Evolutionary conservation across 2,888 invertebrate genomes (phyloP), one percentile per base, ranked within the genome.

Genomic region (Machimus rusticus): DNA sequence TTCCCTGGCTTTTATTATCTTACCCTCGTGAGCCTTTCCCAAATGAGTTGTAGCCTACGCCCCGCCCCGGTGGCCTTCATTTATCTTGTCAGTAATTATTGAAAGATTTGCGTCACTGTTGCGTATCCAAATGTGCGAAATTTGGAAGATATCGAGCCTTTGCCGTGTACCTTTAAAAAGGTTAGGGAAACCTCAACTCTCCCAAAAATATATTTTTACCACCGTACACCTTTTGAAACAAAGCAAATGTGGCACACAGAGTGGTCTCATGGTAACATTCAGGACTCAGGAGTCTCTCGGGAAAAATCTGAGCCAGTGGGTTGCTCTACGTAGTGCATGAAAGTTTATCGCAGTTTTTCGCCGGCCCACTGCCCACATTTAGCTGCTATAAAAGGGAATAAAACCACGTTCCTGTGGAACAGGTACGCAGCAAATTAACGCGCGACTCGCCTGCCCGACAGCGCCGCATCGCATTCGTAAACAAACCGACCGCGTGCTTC

Each of bases 1-100:
- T 79, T 79, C 31, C n/a, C 28, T 51, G 79, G 79, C 31, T 79
- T 46, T 46, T 79, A 79, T 79, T n/a, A 39, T 51, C 51, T 28
- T 51, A 79, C 79, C 78, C 78, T 78, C 19, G 78, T 78, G 43
- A 78, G 78, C 12, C 23, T 23, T n/a, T 19, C 39, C 43, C 78
- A 34, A 16, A 43, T 19, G 66, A 66, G 66, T 66, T 66, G 12
- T 3, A 66, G 66, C 12, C 12, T 23, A 16, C 51, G 28, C 14
- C 46, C 46, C 51, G 28, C 14, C 46, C 31, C 6, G 23, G 51
- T 79, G 46, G 51, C 51, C 79, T n/a, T 31, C 79, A 79, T 79
- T 79, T 79, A 79, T 79, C 31, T 79, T 51, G 9, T 16, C 19
- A 78, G 43, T 79, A 79, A 79, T 79, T 79, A 79, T 79, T 31